Percentiles rank a stretch among this genome's conserved stretches.
Evolutionary conservation across 2,797 vertebrate genomes (phyloP).

Genomic region (Coregonus sp.): DNA sequence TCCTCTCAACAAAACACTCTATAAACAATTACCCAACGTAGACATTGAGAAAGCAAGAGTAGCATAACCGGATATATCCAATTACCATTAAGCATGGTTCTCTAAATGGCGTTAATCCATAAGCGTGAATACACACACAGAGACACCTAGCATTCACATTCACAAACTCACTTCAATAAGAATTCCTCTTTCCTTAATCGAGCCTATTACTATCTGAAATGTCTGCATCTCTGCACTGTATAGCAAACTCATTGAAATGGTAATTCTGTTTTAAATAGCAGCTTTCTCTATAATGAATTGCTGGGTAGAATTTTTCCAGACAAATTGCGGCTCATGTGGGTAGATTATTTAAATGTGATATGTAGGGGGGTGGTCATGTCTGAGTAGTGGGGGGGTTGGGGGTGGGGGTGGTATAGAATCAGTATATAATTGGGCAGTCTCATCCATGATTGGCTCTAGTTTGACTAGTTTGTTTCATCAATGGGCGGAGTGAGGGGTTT

Average conservation of each 20-base stretch:
- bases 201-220: conserved; percentile 75
- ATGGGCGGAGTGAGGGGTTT: conserved; percentile 45
- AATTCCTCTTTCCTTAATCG: conserved; percentile 64
- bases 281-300: conserved; percentile 70
- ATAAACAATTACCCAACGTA: background rate
- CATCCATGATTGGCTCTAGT: conserved; percentile 59
- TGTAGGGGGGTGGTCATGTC: conserved; percentile 52
- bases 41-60: background rate
- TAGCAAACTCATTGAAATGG: conserved; percentile 70
- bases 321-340: conserved; percentile 69
- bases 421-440: conserved; percentile 53
- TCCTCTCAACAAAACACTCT: too few species aligned
- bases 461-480: conserved; percentile 56
- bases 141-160: conserved; percentile 10
- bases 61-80: background rate
- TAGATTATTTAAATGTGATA: conserved; percentile 73
- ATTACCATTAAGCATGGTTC: background rate
- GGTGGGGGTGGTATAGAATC: background rate
- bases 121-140: background rate
- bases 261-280: conserved; percentile 78
- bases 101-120: background rate
- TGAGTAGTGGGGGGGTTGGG: conserved; percentile 34
- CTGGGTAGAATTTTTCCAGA: conserved; percentile 65
- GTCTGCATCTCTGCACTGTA: conserved; percentile 57
- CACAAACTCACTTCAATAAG: conserved; percentile 34